These are phyloP conservation scores for Numenius arquata DNA, from an alignment of 2,113 vertebrate species.

Conservation along the genomic window DNA sequence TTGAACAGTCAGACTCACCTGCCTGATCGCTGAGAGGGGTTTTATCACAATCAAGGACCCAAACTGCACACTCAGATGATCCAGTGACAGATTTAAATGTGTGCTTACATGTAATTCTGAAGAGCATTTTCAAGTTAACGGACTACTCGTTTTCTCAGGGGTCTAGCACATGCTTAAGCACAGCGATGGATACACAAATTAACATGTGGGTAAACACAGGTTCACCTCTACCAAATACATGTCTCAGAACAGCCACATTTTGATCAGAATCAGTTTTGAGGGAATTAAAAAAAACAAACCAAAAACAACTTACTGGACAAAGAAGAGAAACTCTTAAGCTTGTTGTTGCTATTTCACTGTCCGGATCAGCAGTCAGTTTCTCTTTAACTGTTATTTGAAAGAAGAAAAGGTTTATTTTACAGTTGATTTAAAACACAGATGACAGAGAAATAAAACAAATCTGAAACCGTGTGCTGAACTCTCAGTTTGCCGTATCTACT, in stretches of 20 bases:
- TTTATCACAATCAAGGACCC: not conserved
- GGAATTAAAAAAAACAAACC: not conserved
- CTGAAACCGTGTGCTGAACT: not conserved
- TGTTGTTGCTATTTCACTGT: conserved; percentile 99
- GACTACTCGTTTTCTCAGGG: not conserved
- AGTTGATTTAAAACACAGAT: not conserved
- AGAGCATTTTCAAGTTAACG: not conserved
- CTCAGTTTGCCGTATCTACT: not conserved
- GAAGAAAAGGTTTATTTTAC: conserved; percentile 11
- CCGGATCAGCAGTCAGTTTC: conserved; percentile 97
- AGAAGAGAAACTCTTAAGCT: conserved; percentile 96
- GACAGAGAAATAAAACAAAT: not conserved
- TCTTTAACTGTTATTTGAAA: conserved; percentile 88
- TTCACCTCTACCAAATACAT: not conserved
- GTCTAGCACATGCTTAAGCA: not conserved
- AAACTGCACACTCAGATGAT: not conserved
- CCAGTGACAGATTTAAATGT: not conserved
- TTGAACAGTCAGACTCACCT: not conserved
- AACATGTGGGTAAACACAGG: not conserved
- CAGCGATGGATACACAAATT: not conserved
- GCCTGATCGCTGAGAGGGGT: no score
- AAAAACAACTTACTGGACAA: conserved; percentile 88
- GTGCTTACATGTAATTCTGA: not conserved
- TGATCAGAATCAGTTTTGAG: not conserved
- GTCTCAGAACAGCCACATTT: not conserved